Evolutionary conservation across 2,113 vertebrate species (phyloP), one percentile per base, ranked within the genome.

Genomic region (Pseudorhombus dupliciocellatus): DNA sequence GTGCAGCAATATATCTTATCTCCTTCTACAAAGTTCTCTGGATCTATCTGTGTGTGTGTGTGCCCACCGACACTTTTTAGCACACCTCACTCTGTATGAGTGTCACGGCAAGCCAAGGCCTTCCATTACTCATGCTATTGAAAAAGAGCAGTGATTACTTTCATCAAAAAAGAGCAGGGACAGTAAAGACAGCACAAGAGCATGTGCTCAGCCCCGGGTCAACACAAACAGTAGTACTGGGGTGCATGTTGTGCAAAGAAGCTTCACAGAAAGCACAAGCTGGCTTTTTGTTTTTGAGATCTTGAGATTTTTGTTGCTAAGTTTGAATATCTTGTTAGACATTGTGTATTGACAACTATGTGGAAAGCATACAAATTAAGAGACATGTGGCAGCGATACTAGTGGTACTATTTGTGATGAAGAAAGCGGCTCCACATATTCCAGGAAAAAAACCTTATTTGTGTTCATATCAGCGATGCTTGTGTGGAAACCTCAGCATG

Each of bases 401-500:
- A 44, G 16, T 44, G 16, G 5, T 3, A 44, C 4, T 18, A 44
- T 44, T 18, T 34, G 31, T n/a, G n/a, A n/a, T n/a, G n/a, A 37
- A 46, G 16, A 46, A 15, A 46, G 5, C 18, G 42, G 15, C 18
- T 46, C 42, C 42, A 46, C 46, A 50, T 18, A n/a, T n/a, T 50
- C 18, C 40, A 18, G 15, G 15, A 44, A 44, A 14, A 44, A 14
- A 44, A 44, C 40, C 46, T 70, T 40, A 56, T 58, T 58, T 28
- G 30, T 65, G 61, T 31, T 66, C 52, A 55, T 66, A 28, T 69
- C 40, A 57, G 53, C 0, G 1, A 64, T 15, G 10, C 60, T 71
- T 67, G 48, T 63, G 44, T 71, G 24, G 2, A 83, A 70, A 57
- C 20, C 2, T 56, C 7, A 63, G n/a, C n/a, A 52, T 76, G 40